Conservation (phyloP, 2,888 invertebrate genomes). For the Toxonevra muliebris region DNA sequence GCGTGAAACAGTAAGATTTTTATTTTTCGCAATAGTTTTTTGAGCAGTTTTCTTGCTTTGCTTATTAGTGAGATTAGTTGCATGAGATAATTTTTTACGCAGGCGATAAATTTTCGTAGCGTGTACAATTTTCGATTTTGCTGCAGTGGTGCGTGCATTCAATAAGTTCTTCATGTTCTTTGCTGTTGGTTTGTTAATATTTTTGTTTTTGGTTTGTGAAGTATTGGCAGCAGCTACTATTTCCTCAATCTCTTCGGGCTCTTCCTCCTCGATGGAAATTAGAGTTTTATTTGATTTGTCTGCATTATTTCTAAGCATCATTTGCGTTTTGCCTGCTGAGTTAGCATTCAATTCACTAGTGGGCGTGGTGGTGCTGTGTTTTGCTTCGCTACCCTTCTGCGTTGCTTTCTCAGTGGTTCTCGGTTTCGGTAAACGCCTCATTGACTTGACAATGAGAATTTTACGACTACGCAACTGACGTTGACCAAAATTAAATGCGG, state of each 20-base stretch:
- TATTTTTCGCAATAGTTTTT: too few species aligned
- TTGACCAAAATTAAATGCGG: slow-evolving; percentile 47
- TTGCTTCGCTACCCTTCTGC: neutral
- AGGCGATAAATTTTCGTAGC: too few species aligned
- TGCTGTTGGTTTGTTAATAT: too few species aligned
- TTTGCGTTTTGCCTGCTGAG: neutral
- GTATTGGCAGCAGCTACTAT: neutral
- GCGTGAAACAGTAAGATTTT: neutral
- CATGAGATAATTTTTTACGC: too few species aligned
- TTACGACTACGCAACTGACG: slow-evolving; percentile 53
- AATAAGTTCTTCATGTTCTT: too few species aligned
- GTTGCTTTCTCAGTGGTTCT: slow-evolving; percentile 1
- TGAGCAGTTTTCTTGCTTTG: neutral
- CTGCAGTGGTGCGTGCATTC: too few species aligned
- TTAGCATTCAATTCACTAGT: neutral
- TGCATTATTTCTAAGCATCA: neutral
- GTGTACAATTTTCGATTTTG: too few species aligned
- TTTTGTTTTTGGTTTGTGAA: too few species aligned
- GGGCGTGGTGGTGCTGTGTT: neutral
- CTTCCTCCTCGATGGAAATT: neutral
- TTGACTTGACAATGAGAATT: slow-evolving; percentile 49
- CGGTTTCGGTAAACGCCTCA: slow-evolving; percentile 28
- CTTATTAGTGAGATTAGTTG: too few species aligned
- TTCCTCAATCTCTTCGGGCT: neutral
- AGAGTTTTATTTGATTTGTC: neutral